Percentiles rank a stretch among this genome's conserved stretches.
phyloP scores from a whole-genome alignment of 2,113 vertebrate genomes.

The Ceyx margarethae region DNA sequence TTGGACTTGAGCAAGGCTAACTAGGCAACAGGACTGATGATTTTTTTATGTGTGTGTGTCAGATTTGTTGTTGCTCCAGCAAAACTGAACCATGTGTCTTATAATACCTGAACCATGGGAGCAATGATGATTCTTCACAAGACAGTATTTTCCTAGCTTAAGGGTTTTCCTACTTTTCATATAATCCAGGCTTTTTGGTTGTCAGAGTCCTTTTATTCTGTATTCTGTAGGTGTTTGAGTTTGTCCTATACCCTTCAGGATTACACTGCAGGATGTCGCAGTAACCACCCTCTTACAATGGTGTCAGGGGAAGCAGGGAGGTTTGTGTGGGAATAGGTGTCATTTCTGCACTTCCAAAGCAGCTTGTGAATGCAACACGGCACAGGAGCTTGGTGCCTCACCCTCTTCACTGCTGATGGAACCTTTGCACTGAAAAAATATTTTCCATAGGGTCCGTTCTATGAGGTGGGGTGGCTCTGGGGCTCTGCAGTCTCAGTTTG shows the following conservation, averaged over 20 bases:
- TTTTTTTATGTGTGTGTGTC: neutral
- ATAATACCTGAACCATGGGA: neutral
- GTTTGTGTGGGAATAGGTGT: neutral
- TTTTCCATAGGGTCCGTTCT: neutral
- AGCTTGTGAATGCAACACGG: neutral
- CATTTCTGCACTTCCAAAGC: neutral
- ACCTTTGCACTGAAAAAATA: neutral
- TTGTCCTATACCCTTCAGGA: constrained; percentile 12
- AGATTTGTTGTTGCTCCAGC: constrained; percentile 5
- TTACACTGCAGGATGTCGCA: neutral
- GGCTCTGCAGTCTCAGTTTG: neutral
- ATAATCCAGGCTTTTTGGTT: neutral
- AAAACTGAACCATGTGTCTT: constrained; percentile 7
- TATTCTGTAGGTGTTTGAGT: constrained; percentile 1
- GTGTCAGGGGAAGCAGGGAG: neutral
- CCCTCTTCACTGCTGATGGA: rapidly evolving
- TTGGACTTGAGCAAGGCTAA: neutral
- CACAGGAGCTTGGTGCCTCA: neutral
- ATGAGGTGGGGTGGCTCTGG: neutral
- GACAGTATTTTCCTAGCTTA: constrained; percentile 14
- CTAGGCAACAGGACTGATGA: neutral
- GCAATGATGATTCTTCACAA: neutral
- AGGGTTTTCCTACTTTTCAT: constrained; percentile 9
- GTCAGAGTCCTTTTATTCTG: neutral
- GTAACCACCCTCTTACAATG: neutral